Evolutionary conservation across 2,113 vertebrate species (phyloP), one percentile per base, ranked within the genome.

Genomic region (Halcyon malimbica): DNA sequence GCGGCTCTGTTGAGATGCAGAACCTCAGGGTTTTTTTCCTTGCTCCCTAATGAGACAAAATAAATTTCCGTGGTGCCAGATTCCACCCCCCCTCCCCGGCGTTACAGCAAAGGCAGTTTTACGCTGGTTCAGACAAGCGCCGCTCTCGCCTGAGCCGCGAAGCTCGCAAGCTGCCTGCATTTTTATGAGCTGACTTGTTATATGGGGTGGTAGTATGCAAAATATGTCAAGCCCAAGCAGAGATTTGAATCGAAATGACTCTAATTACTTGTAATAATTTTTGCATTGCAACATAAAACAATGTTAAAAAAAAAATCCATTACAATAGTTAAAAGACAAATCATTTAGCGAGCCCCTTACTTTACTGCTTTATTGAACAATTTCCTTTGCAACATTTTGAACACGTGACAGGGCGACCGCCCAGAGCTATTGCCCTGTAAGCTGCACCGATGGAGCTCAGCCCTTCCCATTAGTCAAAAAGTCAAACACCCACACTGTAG

Each of bases 261-360:
- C 97, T 98, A 97, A 98, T 98, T 97, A 98, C 71, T 92, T 42
- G 96, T 97, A 98, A 98, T 98, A 95, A 97, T 98, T 98, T 98
- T 94, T 96, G 97, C 91, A 97, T 97, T 96, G 96, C 91, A 89
- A 94, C 96, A 98, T 95, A 96, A 98, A 98, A 96, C 96, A 97
- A 93, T 91, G 97, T 92, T 97, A 37, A 86, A 48, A 82, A 82
- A 82, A 93, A 96, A 94, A 4, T 77, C 94, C 96, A 82, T 97
- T 94, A 93, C 88, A 87, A 95, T 80, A 86, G 96, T 96, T 96
- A 97, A 97, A 97, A 98, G 98, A 96, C 95, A 97, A 97, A 97
- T 98, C 94, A 96, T 96, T 98, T 96, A 96, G 95, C 39, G 13
- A 88, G 93, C 24, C 94, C 93, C 83, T 93, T 64, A 42, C 92